Percentiles rank a stretch among this genome's conserved stretches.
These are phyloP conservation scores for Dicerorhinus sumatrensis DNA, from an alignment of 2,113 vertebrate species.

Conservation along the genomic window DNA sequence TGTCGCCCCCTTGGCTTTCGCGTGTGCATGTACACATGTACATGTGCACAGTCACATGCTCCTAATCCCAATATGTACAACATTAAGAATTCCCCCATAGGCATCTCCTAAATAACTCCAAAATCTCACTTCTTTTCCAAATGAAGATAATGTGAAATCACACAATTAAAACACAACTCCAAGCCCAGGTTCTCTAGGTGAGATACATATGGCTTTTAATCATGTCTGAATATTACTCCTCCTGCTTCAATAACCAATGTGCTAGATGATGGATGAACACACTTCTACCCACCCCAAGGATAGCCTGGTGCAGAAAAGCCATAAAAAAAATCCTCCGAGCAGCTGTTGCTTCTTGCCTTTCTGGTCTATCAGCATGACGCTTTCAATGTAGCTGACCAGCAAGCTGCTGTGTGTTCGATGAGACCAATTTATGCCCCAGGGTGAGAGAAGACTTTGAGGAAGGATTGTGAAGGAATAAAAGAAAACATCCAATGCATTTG, in stretches of 20 bases:
- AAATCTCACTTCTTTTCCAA: background rate
- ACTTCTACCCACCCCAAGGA: background rate
- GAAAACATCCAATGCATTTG: background rate
- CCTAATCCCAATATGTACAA: fast-evolving
- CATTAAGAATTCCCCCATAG: fast-evolving
- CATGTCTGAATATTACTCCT: background rate
- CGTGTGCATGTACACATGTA: background rate
- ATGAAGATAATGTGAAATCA: background rate
- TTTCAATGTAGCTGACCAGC: background rate
- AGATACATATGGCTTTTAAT: background rate
- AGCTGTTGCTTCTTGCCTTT: background rate
- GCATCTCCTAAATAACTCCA: background rate
- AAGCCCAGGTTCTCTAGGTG: background rate
- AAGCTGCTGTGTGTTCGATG: fast-evolving
- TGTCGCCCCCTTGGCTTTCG: background rate
- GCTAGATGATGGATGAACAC: background rate
- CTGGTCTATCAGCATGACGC: fast-evolving
- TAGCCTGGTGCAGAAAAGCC: background rate
- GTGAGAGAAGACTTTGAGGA: background rate
- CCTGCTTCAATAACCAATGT: fast-evolving
- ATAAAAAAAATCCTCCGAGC: background rate
- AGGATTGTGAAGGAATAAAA: background rate
- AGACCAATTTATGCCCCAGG: background rate
- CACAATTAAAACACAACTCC: background rate
- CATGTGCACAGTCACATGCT: background rate